These are phyloP conservation scores for Heliconius erato DNA, from an alignment of 2,888 invertebrate genomes.

Conservation along the genomic window DNA sequence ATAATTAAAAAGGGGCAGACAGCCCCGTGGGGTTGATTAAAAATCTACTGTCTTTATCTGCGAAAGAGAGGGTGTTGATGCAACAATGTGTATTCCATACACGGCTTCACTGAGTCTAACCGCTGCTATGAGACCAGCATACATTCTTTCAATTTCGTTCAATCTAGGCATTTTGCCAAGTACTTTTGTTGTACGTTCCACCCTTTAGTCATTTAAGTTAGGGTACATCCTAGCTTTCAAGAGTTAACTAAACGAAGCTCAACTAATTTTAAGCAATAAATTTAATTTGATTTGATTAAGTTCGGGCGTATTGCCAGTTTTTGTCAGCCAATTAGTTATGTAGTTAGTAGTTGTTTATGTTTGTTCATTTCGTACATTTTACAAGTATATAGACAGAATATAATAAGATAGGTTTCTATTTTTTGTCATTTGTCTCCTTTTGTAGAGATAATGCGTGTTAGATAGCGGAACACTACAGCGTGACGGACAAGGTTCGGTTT, in stretches of 20 bases:
- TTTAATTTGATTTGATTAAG: conserved; percentile 19
- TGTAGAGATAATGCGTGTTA: neutral
- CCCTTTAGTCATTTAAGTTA: conserved; percentile 26
- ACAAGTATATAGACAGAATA: neutral
- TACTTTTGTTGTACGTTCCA: conserved; percentile 40
- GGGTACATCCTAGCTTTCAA: neutral
- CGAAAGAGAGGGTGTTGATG: conserved; percentile 15
- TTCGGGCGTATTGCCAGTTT: conserved; percentile 7
- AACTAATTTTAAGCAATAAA: neutral
- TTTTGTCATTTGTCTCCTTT: neutral
- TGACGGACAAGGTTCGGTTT: neutral
- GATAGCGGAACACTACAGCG: neutral
- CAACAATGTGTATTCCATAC: conserved; percentile 24
- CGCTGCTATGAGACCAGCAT: conserved; percentile 14
- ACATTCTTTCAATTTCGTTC: conserved; percentile 25
- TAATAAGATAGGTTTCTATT: neutral
- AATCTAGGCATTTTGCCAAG: conserved; percentile 39
- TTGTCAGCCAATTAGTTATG: neutral
- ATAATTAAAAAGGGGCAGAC: conserved; percentile 28
- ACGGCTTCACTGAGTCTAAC: conserved; percentile 15
- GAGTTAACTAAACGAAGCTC: neutral
- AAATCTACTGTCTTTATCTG: conserved; percentile 14
- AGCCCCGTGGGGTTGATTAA: conserved; percentile 8
- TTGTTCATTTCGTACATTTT: neutral
- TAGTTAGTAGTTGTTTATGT: neutral